phyloP scores from a whole-genome alignment of 2,888 invertebrate species.

The Ypsolopha scabrella region DNA sequence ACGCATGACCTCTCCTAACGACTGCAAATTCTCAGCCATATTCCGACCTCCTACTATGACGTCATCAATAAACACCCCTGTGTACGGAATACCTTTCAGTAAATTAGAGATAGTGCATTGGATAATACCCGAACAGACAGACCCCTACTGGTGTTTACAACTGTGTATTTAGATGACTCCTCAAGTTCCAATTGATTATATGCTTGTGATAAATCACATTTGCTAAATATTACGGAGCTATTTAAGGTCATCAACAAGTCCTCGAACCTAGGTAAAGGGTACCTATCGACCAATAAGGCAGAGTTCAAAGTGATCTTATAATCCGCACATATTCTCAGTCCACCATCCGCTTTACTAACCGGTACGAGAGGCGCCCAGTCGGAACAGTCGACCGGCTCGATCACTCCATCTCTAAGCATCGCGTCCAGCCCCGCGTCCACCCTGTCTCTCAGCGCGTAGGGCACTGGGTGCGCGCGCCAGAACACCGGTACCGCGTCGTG shows the following conservation, averaged over 20 bases:
- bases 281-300: constrained; percentile 8
- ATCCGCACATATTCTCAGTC: constrained; percentile 6
- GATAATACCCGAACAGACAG: too few species aligned
- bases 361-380: constrained; percentile 15
- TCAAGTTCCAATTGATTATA: background rate
- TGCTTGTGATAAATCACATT: too few species aligned
- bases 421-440: background rate
- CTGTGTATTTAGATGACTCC: background rate
- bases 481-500: too few species aligned
- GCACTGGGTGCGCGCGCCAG: too few species aligned
- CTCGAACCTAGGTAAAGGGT: constrained; percentile 8
- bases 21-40: constrained; percentile 6
- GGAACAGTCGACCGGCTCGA: constrained; percentile 10
- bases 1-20: background rate
- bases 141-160: background rate
- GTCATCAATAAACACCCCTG: constrained; percentile 13
- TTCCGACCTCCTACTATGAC: constrained; percentile 10
- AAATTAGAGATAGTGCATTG: too few species aligned
- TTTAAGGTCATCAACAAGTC: background rate
- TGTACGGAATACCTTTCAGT: constrained; percentile 6
- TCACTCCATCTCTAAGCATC: constrained; percentile 9
- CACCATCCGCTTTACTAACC: constrained; percentile 9
- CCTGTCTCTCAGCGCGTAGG: too few species aligned
- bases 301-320: constrained; percentile 7
- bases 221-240: background rate